phyloP scores from a whole-genome alignment of 2,113 vertebrate genomes.

The Otis tarda region DNA sequence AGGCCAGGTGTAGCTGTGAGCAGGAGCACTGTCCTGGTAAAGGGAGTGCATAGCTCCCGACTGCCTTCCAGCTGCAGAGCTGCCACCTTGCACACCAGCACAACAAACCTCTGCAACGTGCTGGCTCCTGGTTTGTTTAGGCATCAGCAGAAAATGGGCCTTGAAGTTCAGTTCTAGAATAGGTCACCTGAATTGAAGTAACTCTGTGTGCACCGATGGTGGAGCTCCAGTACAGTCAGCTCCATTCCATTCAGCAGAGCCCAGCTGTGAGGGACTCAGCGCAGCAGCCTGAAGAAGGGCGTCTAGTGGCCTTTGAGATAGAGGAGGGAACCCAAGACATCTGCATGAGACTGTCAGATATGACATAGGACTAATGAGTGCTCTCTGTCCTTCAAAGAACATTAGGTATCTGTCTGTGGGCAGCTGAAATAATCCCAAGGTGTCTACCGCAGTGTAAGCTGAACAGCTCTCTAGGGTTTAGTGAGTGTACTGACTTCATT shows the following conservation, averaged over 20 bases:
- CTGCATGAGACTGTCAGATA: background rate
- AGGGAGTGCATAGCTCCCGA: rapidly evolving
- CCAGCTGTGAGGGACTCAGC: background rate
- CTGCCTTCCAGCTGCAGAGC: background rate
- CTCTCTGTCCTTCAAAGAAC: background rate
- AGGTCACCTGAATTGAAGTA: background rate
- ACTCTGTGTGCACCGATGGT: background rate
- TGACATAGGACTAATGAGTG: background rate
- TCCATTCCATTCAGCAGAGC: background rate
- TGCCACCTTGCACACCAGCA: background rate
- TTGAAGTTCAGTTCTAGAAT: background rate
- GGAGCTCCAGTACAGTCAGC: background rate
- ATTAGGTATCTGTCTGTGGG: background rate
- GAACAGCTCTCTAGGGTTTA: background rate
- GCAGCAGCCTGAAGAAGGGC: background rate
- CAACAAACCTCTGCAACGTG: background rate
- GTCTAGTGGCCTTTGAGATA: background rate
- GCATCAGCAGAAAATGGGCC: background rate
- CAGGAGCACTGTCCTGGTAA: background rate
- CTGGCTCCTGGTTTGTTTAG: background rate
- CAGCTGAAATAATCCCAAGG: background rate
- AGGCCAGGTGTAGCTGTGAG: background rate
- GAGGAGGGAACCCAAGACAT: background rate
- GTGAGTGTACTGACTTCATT: background rate
- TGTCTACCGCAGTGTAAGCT: background rate